Evolutionary conservation across 2,888 invertebrate genomes (phyloP).

Genomic region (Stictocephala bisonia): DNA sequence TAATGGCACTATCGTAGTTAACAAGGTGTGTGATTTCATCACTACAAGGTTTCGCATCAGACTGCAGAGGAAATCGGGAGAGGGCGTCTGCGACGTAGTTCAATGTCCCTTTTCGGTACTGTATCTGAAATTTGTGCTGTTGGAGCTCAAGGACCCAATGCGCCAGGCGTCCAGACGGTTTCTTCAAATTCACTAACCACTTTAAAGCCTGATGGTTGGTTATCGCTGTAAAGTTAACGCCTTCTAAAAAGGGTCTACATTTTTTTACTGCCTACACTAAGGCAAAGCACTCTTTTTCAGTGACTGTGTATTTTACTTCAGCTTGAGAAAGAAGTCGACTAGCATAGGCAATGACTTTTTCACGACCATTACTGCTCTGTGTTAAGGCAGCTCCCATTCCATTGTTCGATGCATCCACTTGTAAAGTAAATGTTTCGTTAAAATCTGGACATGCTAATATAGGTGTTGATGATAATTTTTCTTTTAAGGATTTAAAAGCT

Average conservation of each 20-base stretch:
- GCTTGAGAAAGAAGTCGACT: slow-evolving; percentile 51
- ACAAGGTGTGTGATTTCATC: too few species aligned
- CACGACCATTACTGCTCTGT: slow-evolving; percentile 51
- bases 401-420: slow-evolving; percentile 50
- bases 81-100: background rate
- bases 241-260: slow-evolving; percentile 56
- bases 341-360: slow-evolving; percentile 55
- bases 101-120: background rate
- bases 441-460: slow-evolving; percentile 52
- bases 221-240: slow-evolving; percentile 46
- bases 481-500: slow-evolving; percentile 6
- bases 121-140: background rate
- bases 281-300: slow-evolving; percentile 57
- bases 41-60: too few species aligned
- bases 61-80: background rate
- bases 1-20: too few species aligned
- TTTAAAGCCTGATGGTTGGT: slow-evolving; percentile 50
- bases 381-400: slow-evolving; percentile 53
- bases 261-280: slow-evolving; percentile 55
- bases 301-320: slow-evolving; percentile 54
- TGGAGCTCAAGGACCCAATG: slow-evolving; percentile 1
- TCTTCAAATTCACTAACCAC: background rate
- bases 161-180: background rate
- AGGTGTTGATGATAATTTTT: slow-evolving; percentile 37
- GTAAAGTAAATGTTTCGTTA: slow-evolving; percentile 39